Base-by-base conservation (phyloP, 2,888 invertebrate genomes). In the Seladonia tumulorum region DNA sequence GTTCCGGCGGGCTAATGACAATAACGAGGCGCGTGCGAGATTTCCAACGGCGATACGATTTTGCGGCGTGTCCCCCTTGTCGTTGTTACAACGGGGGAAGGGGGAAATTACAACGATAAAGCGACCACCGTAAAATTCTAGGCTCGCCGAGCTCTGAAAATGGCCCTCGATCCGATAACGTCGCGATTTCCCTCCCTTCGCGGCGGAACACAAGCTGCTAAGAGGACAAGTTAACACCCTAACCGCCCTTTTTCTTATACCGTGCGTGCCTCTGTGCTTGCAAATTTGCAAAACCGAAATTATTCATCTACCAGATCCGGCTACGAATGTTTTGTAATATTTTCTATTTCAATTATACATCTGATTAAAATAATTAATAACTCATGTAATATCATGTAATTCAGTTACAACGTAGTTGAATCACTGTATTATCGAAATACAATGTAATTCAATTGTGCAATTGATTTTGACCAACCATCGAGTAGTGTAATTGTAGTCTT, bases 21-120 rank as follows among this genome's bases (percentile, higher is more conserved):
- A 83, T 83, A 80, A 76, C 71, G 47, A 45, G 73, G 47, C 76
- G n/a, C 79, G 70, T 74, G 79, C 80, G 25, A 68, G 78, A 85
- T 87, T 86, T 82, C 57, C 79, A 42, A n/a, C n/a, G 14, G 22
- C 70, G 70, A 42, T 70, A 70, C 53, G 53, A n/a, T n/a, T n/a
- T 45, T 45, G 12, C 53, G 22, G 22, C 2, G 8, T 22, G 47
- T 49, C 7, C 49, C 49, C 49, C 49, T 49, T 10, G 53, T 57
- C 57, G 10, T 0, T n/a, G 57, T 57, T 57, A n/a, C 57, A 57
- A n/a, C n/a, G n/a, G n/a, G n/a, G n/a, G 57, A 3, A 4, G n/a
- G n/a, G 57, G 57, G 3, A 47, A 57, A 57, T n/a, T 57, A n/a
- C 57, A 57, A 57, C 10, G 35, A 10, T 68, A 22, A 39, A 39